Evolutionary conservation across 2,888 invertebrate species (phyloP).

Genomic region (Heterodera filipjevi): DNA sequence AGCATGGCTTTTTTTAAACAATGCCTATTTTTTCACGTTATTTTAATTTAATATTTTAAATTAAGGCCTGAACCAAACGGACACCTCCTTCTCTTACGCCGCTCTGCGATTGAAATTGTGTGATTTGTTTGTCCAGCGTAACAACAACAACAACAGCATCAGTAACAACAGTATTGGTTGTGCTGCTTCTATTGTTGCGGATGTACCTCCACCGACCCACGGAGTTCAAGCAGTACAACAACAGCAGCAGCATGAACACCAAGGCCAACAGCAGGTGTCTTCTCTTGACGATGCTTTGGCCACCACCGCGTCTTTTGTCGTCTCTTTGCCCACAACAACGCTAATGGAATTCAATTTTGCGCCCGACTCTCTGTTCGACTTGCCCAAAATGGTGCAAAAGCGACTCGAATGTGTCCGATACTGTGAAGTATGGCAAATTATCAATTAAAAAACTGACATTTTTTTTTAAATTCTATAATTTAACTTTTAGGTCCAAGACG

Average conservation of each 20-base stretch:
- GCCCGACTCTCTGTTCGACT: constrained; percentile 27
- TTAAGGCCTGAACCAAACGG: constrained; percentile 5
- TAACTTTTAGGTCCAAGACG: constrained; percentile 21
- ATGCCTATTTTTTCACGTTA: no score
- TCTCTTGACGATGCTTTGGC: no score
- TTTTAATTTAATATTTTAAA: no score
- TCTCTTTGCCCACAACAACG: no score
- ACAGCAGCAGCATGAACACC: background rate
- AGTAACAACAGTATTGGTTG: no score
- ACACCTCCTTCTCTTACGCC: constrained; percentile 22
- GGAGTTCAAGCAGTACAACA: background rate
- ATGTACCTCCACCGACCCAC: background rate
- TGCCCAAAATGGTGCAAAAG: constrained; percentile 32
- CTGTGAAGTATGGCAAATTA: constrained; percentile 22
- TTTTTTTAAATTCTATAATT: no score
- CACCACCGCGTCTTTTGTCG: no score
- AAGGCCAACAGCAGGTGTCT: background rate
- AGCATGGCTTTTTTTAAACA: no score
- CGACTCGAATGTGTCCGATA: constrained; percentile 37
- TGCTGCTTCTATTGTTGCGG: background rate
- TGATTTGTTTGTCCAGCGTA: constrained; percentile 15
- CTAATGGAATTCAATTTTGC: background rate
- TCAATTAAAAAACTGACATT: no score
- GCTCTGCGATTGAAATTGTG: constrained; percentile 5
- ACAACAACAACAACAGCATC: constrained; percentile 3